Evolutionary conservation across 2,113 vertebrate species (phyloP).

Genomic region (Sinocyclocheilus rhinocerous): DNA sequence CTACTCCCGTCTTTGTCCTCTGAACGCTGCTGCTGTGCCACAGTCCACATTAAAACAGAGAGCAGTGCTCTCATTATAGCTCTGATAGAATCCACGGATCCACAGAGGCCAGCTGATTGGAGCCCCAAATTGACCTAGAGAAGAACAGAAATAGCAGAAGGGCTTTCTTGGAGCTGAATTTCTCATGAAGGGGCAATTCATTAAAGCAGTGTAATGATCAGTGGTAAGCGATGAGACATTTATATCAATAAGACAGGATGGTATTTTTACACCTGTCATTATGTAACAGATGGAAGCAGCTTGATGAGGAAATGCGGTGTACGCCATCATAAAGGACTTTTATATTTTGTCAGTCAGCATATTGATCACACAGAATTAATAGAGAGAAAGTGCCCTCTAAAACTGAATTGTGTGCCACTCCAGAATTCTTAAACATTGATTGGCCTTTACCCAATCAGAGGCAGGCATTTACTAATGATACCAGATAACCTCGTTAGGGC

Average conservation of each 20-base stretch:
- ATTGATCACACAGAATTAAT: not conserved
- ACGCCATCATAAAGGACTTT: slow-evolving; percentile 12
- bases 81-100: slow-evolving; percentile 8
- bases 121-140: slow-evolving; percentile 37
- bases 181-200: slow-evolving; percentile 17
- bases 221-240: not conserved
- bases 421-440: not conserved
- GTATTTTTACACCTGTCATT: slow-evolving; percentile 34
- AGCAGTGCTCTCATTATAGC: slow-evolving; percentile 22
- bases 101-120: slow-evolving; percentile 31
- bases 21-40: not conserved
- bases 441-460: not conserved
- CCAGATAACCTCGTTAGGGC: not conserved
- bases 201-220: slow-evolving; percentile 21
- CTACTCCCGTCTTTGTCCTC: not conserved
- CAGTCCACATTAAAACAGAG: slow-evolving; percentile 17
- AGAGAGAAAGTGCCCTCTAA: not conserved
- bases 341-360: not conserved
- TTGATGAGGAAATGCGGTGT: slow-evolving; percentile 13
- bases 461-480: not conserved
- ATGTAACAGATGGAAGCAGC: slow-evolving; percentile 8
- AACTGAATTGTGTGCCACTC: not conserved
- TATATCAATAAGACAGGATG: slow-evolving; percentile 16
- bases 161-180: not conserved
- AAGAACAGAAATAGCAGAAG: not conserved